Evolutionary conservation across 2,888 invertebrate species (phyloP), one percentile per base, ranked within the genome.

Genomic region (Andrena dorsata): DNA sequence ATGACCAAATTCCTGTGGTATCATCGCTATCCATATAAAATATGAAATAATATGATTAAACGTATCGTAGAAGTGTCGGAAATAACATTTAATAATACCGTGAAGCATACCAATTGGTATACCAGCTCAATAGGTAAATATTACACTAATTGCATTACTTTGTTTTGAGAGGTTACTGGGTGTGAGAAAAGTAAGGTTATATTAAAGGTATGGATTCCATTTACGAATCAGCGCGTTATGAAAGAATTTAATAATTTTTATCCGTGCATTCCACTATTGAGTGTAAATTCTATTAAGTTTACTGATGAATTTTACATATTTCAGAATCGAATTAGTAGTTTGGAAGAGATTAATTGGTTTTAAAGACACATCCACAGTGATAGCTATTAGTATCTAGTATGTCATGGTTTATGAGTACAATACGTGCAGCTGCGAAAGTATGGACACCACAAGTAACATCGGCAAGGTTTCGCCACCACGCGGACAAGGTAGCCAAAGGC

Each of bases 401-500:
- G 92, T 89, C 92, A 20, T 88, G 90, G 85, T 47, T 92, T 3
- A 49, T 74, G 32, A 90, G 85, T 3, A 69, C 86, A 1, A 61
- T 90, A 20, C 80, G 83, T 1, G 41, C 64, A 8, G 75, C 76
- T 0, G 35, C 85, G 0, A 85, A 69, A 35, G 53, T 76, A 58
- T 92, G 92, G 91, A 86, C 87, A 4, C 95, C 95, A 5, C 94
- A 95, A 89, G 56, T 94, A 26, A 94, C 90, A 2, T 26, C 92
- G 20, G 95, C 95, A 0, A 93, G 96, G 26, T 89, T 86, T 69
- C 94, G 96, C 85, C 96, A 96, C 93, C 95, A 96, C 94, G 95
- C 96, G 74, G 95, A 92, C 16, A 92, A 89, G 80, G 2, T 90
- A 28, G 86, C 96, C 78, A 95, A 95, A 94, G 96, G 96, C 2